Base-by-base conservation (phyloP, 2,888 invertebrate genomes). In the Allolobophora icterica region DNA sequence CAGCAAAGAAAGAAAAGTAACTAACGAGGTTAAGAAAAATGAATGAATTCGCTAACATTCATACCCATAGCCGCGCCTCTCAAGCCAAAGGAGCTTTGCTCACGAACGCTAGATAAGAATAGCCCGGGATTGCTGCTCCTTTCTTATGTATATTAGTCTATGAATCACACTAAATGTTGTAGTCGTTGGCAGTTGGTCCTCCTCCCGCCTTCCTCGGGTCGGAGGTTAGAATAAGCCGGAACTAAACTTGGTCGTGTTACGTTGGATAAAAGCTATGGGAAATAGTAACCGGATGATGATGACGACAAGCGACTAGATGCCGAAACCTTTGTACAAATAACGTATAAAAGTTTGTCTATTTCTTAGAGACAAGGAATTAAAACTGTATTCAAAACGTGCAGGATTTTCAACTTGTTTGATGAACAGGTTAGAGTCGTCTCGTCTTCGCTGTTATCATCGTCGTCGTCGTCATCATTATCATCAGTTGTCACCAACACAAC, bases 241-340 rank as follows among this genome's bases (percentile, higher is more conserved):
- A 71, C 71, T 71, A 71, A 71, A 71, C 30, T 71, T 71, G 71
- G 8, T 71, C 8, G n/a, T 11, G 71, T 71, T 71, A n/a, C 71
- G 71, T n/a, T 71, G 30, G 71, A 71, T 71, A 71, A 71, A 71
- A 71, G 71, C n/a, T 71, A 13, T 71, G 71, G 71, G 71, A 71
- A 71, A 71, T 71, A 52, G 71, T 71, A 71, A 71, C 71, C 71
- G 71, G 71, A 71, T 71, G 71, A 71, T 71, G 13, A 71, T 71
- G 71, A 71, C 71, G 30, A 71, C 71, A 1, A 71, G 71, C 11
- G 71, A 71, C n/a, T 71, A 71, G n/a, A 71, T n/a, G 71, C n/a
- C n/a, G 71, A 71, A 71, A n/a, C 30, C 71, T 71, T 71, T 71
- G n/a, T 71, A 71, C n/a, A 71, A n/a, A 1, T n/a, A 30, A 11